Evolutionary conservation across 2,888 invertebrate species (phyloP), one percentile per base, ranked within the genome.

Genomic region (Orthonevra nobilis): DNA sequence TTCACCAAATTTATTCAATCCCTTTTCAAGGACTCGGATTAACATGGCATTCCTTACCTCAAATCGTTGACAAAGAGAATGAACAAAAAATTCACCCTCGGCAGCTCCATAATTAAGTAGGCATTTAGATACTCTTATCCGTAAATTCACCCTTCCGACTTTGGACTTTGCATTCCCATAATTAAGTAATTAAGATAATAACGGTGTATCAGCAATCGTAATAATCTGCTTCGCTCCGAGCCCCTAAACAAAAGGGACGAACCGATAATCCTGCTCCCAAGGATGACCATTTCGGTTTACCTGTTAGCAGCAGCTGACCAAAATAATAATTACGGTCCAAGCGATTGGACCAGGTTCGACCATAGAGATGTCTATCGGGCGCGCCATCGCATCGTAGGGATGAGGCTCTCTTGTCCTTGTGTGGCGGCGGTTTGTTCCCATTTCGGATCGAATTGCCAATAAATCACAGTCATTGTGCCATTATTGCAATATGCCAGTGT

Each of bases 171-270:
- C 44, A 20, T 46, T 58, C 15, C 14, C 40, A 66, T 70, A 77
- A 77, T 77, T 77, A 70, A 66, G 70, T 77, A 70, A 70, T 77
- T 77, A 60, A 58, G 64, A 52, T 77, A 64, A 77, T 64, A 52
- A 63, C 30, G 36, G 63, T 42, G 56, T 56, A 63, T 69, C 63
- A 26, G 15, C 28, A 58, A 28, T 60, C 32, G 30, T 61, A 61
- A 40, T 32, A 68, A 34, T 40, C 52, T 52, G 26, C n/a, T n/a
- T n/a, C n/a, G n/a, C n/a, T n/a, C n/a, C 5, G 23, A 23, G 5
- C 23, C 23, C 23, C n/a, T n/a, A 1, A 52, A 2, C 28, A 56
- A 50, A 63, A 61, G 23, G 60, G 48, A 48, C 42, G 5, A 50
- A 48, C 17, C 42, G 44, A 69, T 64, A 64, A 77, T 64, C 70